Base-by-base conservation (phyloP, 2,113 vertebrate genomes). In the Sphyrna mokarran region DNA sequence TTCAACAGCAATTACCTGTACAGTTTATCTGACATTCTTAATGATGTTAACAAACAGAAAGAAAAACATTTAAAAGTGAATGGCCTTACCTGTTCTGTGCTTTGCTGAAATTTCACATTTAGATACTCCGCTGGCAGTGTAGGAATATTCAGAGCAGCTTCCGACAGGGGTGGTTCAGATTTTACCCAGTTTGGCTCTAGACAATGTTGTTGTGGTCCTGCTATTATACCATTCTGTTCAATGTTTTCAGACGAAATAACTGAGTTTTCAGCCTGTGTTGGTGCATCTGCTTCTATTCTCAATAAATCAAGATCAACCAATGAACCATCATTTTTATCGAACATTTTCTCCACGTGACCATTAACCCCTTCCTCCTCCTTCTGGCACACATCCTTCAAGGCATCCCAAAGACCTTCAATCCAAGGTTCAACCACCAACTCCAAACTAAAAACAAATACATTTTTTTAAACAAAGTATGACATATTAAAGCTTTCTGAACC, bases 371-470 rank as follows among this genome's bases (percentile, higher is more conserved):
- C 96, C 96, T 96, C 96, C 96, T 33, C 96, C 96, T 95, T 96
- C 95, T 96, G 94, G 76, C 43, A 68, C 37, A 96, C 96, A 96
- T 97, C 97, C 78, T 97, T 97, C 69, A 99, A 97, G 54, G 98
- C 98, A 22, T 97, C 96, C 99, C 99, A 99, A 96, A 99, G 98
- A 95, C 98, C 98, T 63, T 98, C 97, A 96, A 99, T 98, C 99
- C 99, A 99, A 0, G 99, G 99, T 94, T 99, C 99, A 54, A 99
- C 97, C 95, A 99, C 99, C 94, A 99, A 91, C 95, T 99, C 99
- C 96, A 99, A 97, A 95, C 99, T 99, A 96, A 6, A 23, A 76
- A 13, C 76, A 95, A 72, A 0, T 29, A 89, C 14, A 76, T 16
- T 0, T n/a, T 95, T n/a, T 33, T 13, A 26, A 29, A 29, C 13